Evolutionary conservation across 2,113 vertebrate genomes (phyloP), one percentile per base, ranked within the genome.

Genomic region (Gobius niger): DNA sequence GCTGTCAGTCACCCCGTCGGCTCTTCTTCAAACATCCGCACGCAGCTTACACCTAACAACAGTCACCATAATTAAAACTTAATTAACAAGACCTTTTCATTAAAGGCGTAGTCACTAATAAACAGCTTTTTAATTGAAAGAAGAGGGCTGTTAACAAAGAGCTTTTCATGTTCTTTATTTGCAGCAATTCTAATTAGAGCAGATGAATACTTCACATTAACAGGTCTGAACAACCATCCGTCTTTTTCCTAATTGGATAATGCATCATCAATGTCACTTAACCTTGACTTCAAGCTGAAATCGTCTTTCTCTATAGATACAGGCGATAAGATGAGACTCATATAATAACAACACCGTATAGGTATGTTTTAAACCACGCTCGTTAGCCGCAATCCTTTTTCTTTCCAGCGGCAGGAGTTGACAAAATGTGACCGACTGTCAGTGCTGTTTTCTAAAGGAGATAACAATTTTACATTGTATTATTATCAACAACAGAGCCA

Each of bases 81-180:
- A 83, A 86, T 85, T 76, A 81, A 70, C 75, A 75, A 72, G 68
- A 69, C 44, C 77, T 85, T 82, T 57, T 78, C 80, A 85, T 82
- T 77, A 76, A 82, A 72, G 57, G 84, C 83, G 82, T 78, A 83
- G 81, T 53, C 57, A 65, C 78, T 84, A 88, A 91, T 91, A 67
- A 88, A 89, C 82, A 84, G 60, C 76, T 82, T 86, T 82, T 70
- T 83, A 75, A 78, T 67, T 68, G 64, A 73, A 51, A 68, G 75
- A 72, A 75, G 64, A 70, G 74, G 76, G 24, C 65, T 73, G 69
- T 80, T 60, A 72, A 83, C 19, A 40, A 60, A 76, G 77, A 78
- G 76, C 68, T 78, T 80, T 65, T 77, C 50, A 44, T 82, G 70
- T 75, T 81, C 67, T 46, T 66, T 84, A 67, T 81, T 85, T 52